A percentile compares a stretch with the other conserved stretches of the same genome.
These are phyloP conservation scores for Conus ventricosus DNA, from an alignment of 1,140 invertebrate genomes.

Conservation along the genomic window DNA sequence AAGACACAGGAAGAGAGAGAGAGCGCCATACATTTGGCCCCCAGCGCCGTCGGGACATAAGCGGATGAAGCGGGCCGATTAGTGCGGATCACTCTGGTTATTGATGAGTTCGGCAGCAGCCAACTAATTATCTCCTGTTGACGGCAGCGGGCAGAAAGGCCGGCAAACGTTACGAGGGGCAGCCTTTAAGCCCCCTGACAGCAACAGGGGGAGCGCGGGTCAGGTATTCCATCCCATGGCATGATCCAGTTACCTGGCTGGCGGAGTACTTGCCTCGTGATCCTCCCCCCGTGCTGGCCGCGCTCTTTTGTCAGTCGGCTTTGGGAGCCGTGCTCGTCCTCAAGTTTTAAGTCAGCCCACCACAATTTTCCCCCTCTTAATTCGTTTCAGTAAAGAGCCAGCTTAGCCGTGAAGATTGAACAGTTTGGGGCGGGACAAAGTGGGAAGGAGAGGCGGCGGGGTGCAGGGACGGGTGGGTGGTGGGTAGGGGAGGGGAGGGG, in stretches of 20 bases:
- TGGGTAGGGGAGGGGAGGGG: too few species aligned
- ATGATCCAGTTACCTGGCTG: neutral
- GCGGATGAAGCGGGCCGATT: neutral
- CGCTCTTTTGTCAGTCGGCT: neutral
- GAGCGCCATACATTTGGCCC: too few species aligned
- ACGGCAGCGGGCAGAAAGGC: neutral
- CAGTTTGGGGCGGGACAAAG: too few species aligned
- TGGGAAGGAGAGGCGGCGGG: too few species aligned
- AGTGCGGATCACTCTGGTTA: neutral
- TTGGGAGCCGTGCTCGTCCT: neutral
- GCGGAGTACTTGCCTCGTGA: too few species aligned
- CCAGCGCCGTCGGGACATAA: neutral
- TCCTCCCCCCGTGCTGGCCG: neutral
- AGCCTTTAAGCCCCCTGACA: neutral
- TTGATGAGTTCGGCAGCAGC: neutral
- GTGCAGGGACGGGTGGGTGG: too few species aligned
- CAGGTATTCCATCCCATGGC: neutral
- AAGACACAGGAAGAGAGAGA: too few species aligned
- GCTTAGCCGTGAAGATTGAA: too few species aligned
- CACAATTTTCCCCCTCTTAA: neutral
- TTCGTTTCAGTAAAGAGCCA: too few species aligned
- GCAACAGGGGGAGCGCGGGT: neutral
- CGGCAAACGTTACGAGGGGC: neutral
- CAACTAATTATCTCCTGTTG: neutral
- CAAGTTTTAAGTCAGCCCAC: neutral